phyloP scores from a whole-genome alignment of 2,888 invertebrate species.

The Diogma glabrata region DNA sequence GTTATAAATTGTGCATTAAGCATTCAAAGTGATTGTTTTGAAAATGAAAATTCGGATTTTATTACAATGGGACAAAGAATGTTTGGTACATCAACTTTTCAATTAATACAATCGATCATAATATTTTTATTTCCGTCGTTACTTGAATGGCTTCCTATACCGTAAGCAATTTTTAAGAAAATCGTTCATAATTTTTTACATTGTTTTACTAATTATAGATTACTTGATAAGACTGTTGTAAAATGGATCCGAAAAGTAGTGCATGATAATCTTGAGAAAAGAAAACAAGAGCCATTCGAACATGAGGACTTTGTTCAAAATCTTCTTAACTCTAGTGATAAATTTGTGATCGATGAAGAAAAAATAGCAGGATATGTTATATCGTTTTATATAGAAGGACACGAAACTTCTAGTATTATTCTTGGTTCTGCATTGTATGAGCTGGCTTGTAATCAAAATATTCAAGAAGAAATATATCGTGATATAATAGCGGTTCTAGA shows the following conservation, averaged over 20 bases:
- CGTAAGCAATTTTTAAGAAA: background rate
- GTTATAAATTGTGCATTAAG: slow-evolving; percentile 11
- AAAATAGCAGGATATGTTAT: slow-evolving; percentile 43
- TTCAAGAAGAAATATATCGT: slow-evolving; percentile 39
- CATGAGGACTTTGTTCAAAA: slow-evolving; percentile 44
- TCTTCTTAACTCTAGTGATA: slow-evolving; percentile 40
- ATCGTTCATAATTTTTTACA: no score
- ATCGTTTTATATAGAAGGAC: slow-evolving; percentile 47
- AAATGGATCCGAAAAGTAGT: slow-evolving; percentile 27
- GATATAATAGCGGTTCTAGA: slow-evolving; percentile 38
- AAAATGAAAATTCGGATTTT: slow-evolving; percentile 13
- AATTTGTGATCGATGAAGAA: slow-evolving; percentile 32
- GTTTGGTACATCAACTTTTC: slow-evolving; percentile 7
- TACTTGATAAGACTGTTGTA: no score
- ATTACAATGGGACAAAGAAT: slow-evolving; percentile 14
- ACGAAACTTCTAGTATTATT: slow-evolving; percentile 46
- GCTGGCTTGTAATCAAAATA: slow-evolving; percentile 39
- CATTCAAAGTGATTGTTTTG: slow-evolving; percentile 12
- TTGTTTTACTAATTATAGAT: no score
- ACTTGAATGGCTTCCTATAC: background rate
- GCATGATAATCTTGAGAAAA: slow-evolving; percentile 35
- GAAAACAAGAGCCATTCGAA: slow-evolving; percentile 31
- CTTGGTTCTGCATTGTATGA: slow-evolving; percentile 43
- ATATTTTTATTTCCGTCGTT: slow-evolving; percentile 9
- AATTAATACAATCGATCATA: slow-evolving; percentile 7